These are phyloP conservation scores for Rallus crepitans DNA, from an alignment of 2,797 vertebrate genomes.

Conservation along the genomic window DNA sequence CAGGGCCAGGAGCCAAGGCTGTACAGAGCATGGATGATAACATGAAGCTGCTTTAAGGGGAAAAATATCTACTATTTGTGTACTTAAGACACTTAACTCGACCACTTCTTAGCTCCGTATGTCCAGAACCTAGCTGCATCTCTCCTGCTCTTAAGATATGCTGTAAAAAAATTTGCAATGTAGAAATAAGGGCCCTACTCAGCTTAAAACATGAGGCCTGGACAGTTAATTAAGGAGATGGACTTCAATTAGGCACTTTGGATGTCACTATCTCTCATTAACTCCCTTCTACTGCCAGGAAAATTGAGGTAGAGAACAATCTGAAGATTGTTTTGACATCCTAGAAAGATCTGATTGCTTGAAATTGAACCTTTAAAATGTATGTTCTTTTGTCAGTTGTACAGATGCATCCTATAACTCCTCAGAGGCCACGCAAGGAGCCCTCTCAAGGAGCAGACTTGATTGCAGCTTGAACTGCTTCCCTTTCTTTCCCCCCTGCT, in stretches of 20 bases:
- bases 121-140: background rate
- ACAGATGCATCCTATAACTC: background rate
- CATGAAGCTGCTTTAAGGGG: background rate
- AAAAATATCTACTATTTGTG: background rate
- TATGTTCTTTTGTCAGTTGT: background rate
- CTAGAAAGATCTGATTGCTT: background rate
- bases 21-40: background rate
- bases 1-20: background rate
- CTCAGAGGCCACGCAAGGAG: background rate
- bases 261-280: background rate
- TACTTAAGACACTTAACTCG: background rate
- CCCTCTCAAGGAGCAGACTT: background rate
- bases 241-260: background rate
- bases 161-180: background rate
- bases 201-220: background rate
- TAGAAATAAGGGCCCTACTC: background rate
- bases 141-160: background rate
- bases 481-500: background rate
- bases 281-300: background rate
- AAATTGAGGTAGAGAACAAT: background rate
- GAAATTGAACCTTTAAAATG: background rate
- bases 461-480: background rate
- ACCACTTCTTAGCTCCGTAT: background rate
- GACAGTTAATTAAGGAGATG: background rate
- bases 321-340: conserved; percentile 1